Base-by-base conservation (phyloP, 2,113 vertebrate species). In the Pandion haliaetus region DNA sequence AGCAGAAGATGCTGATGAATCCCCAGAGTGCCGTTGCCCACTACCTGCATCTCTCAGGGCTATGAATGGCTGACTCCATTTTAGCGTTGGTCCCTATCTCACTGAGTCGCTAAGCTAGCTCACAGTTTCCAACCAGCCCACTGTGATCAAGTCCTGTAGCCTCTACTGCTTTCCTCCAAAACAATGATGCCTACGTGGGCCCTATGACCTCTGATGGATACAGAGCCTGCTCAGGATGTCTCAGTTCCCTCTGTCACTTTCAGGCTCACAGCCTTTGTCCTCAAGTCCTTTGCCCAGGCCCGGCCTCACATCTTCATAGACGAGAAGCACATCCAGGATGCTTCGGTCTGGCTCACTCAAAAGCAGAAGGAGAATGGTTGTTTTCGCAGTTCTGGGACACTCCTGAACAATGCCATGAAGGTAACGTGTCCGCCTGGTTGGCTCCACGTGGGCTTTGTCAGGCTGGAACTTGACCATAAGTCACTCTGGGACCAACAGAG, bases 181-280 rank as follows among this genome's bases (percentile, higher is more conserved):
- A 89, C 97, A 87, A 98, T 94, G 8, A 32, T 18, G 96, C 97
- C 31, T 97, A 97, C 78, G 15, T 14, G 95, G 97, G 10, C 20
- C 96, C 92, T 93, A 58, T 76, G 84, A 89, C 8, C 97, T 97
- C 57, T 87, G 77, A 61, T 84, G 90, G 87, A 95, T 96, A 12
- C 20, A 78, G 42, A 95, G 96, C 32, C 91, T 95, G 16, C 4
- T 24, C 26, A 91, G 54, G 12, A 92, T 97, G 3, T 18, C 89
- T 59, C 65, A 70, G 63, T 94, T 78, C 4, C 7, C 7, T 98
- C 95, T 96, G 4, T 62, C 34, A 14, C 49, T 38, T 62, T 17
- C 86, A 98, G 98, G 98, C 97, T 98, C 62, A 98, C 98, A 2
- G 98, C 98, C 19, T 98, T 98, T 88, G 98, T 98, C 44, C 94